Evolutionary conservation across 2,888 invertebrate species (phyloP).

Genomic region (Euphydryas editha): DNA sequence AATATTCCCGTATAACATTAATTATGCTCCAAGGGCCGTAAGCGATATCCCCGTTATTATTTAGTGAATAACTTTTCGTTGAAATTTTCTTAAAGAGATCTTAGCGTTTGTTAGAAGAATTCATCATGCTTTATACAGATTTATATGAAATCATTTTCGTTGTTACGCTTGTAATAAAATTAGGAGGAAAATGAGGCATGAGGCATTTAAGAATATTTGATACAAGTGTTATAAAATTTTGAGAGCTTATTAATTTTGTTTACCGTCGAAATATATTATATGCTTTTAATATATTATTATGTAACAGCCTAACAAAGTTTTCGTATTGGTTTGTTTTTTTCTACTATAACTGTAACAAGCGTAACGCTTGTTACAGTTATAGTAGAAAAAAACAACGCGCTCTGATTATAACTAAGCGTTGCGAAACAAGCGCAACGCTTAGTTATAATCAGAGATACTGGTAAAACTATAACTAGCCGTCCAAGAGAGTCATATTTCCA

Average conservation of each 20-base stretch:
- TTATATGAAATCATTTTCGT: constrained; percentile 22
- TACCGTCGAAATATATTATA: not conserved
- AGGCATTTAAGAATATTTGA: not conserved
- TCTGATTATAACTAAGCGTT: too few relatives aligned
- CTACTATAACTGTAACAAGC: too few relatives aligned
- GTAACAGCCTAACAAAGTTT: not conserved
- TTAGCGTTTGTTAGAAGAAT: constrained; percentile 29
- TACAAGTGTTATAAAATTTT: not conserved
- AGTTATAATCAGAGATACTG: too few relatives aligned
- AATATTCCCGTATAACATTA: constrained; percentile 79
- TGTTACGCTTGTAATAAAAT: constrained; percentile 36
- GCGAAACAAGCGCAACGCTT: too few relatives aligned
- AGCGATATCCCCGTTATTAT: constrained; percentile 72
- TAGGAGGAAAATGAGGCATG: not conserved
- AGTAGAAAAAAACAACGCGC: too few relatives aligned
- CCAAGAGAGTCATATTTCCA: too few relatives aligned
- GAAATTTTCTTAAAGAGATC: constrained; percentile 31
- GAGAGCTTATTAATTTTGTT: not conserved
- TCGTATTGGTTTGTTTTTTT: too few relatives aligned
- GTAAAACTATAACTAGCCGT: too few relatives aligned
- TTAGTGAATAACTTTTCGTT: constrained; percentile 34
- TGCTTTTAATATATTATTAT: not conserved
- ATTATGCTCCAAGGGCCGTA: constrained; percentile 74
- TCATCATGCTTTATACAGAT: constrained; percentile 20
- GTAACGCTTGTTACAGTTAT: too few relatives aligned